A percentile compares a stretch with the other conserved stretches of the same genome.
These are phyloP conservation scores for Platycnemis pennipes DNA, from an alignment of 2,888 invertebrate species.

Conservation along the genomic window DNA sequence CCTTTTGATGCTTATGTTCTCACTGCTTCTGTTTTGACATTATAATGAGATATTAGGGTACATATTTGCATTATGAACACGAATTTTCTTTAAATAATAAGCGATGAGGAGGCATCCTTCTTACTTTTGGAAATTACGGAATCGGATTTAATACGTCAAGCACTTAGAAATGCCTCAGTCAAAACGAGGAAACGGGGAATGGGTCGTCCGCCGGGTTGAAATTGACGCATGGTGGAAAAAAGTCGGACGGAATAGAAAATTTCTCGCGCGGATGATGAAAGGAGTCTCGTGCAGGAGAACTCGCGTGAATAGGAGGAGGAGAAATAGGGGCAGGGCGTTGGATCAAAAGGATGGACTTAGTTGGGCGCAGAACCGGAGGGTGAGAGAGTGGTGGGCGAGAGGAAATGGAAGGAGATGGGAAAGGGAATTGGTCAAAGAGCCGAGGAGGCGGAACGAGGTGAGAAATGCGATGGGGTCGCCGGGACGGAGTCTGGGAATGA, in stretches of 20 bases:
- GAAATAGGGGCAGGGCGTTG: not conserved
- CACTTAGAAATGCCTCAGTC: too few species aligned
- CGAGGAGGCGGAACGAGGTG: not conserved
- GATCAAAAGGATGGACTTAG: not conserved
- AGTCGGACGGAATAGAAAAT: not conserved
- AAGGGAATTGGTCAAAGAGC: not conserved
- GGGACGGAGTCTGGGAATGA: not conserved
- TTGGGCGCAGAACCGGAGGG: not conserved
- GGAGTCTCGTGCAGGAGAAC: not conserved
- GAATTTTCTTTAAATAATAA: not conserved
- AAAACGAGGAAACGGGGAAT: too few species aligned
- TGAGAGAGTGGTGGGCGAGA: not conserved
- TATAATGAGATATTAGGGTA: too few species aligned
- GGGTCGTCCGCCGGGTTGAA: too few species aligned
- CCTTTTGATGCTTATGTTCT: too few species aligned
- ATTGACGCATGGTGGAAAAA: not conserved
- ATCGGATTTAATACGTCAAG: not conserved
- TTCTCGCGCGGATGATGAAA: not conserved
- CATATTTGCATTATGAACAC: too few species aligned
- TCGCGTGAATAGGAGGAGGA: not conserved
- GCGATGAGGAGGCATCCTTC: not conserved
- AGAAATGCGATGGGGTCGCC: not conserved
- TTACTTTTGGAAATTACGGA: not conserved
- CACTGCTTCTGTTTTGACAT: too few species aligned
- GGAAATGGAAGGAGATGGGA: not conserved